phyloP scores from a whole-genome alignment of 1,140 invertebrate species.

The Lucilia sericata region DNA sequence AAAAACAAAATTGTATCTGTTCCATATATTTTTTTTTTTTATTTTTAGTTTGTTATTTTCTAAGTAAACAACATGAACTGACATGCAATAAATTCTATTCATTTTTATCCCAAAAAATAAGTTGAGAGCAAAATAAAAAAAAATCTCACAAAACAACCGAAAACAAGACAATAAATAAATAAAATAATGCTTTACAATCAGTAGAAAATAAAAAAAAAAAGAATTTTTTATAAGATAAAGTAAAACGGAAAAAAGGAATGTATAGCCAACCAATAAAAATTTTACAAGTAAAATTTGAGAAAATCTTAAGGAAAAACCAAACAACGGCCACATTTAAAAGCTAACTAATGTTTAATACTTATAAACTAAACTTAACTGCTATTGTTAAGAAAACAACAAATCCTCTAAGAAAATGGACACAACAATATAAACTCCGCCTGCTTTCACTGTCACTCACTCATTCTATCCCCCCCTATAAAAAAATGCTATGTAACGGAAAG shows the following conservation, averaged over 20 bases:
- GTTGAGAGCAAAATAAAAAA: not conserved
- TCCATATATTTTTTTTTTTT: not conserved
- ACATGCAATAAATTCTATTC: constrained; percentile 26
- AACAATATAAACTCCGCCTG: no score
- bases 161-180: constrained; percentile 19
- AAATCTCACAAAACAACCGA: not conserved
- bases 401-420: not conserved
- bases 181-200: constrained; percentile 14
- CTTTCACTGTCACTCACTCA: not conserved
- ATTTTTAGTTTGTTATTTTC: not conserved
- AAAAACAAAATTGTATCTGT: not conserved
- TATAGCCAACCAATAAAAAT: not conserved
- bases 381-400: not conserved
- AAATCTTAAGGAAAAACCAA: not conserved
- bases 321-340: not conserved
- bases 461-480: no score
- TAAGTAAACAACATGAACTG: constrained; percentile 27
- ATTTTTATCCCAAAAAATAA: not conserved
- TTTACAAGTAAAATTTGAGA: no score
- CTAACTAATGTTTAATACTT: constrained; percentile 7
- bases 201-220: not conserved
- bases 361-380: constrained; percentile 13
- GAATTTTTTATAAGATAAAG: not conserved
- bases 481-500: not conserved
- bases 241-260: not conserved